phyloP scores from a whole-genome alignment of 1,140 invertebrate species.

The Venustaconcha ellipsiformis region DNA sequence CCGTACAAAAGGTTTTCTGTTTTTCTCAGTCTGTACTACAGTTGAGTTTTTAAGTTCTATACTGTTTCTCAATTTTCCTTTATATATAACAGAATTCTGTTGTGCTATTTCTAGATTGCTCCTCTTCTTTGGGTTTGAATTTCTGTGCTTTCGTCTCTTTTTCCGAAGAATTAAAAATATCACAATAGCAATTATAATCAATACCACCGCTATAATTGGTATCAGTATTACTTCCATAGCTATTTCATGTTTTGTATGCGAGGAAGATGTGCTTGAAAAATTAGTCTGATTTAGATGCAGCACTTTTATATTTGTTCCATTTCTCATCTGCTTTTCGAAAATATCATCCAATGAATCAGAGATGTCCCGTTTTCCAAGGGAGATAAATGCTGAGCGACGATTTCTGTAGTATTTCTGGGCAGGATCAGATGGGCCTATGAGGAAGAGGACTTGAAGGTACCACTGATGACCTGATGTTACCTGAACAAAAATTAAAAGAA shows the following conservation, averaged over 20 bases:
- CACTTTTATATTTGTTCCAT: slow-evolving; percentile 53
- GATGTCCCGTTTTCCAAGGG: slow-evolving; percentile 10
- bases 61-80: slow-evolving; percentile 19
- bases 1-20: slow-evolving; percentile 22
- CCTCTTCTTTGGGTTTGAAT: slow-evolving; percentile 13
- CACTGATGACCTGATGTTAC: slow-evolving; percentile 68
- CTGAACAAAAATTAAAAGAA: slow-evolving; percentile 41
- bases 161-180: slow-evolving; percentile 17
- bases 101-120: slow-evolving; percentile 40
- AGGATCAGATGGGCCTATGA: slow-evolving; percentile 56
- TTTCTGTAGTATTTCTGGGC: slow-evolving; percentile 30
- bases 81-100: slow-evolving; percentile 39
- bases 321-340: slow-evolving; percentile 28
- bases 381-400: slow-evolving; percentile 33
- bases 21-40: slow-evolving; percentile 23
- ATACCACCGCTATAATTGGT: slow-evolving; percentile 22
- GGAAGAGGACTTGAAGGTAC: slow-evolving; percentile 69
- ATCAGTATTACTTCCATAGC: slow-evolving; percentile 24
- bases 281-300: slow-evolving; percentile 33
- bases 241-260: background rate
- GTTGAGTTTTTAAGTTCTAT: slow-evolving; percentile 22
- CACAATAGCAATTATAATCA: slow-evolving; percentile 24
- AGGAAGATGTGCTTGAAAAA: background rate
- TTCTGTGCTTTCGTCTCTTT: slow-evolving; percentile 21
- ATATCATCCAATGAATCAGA: background rate